Evolutionary conservation across 1,140 invertebrate species (phyloP), one percentile per base, ranked within the genome.

Genomic region (Sipha flava): DNA sequence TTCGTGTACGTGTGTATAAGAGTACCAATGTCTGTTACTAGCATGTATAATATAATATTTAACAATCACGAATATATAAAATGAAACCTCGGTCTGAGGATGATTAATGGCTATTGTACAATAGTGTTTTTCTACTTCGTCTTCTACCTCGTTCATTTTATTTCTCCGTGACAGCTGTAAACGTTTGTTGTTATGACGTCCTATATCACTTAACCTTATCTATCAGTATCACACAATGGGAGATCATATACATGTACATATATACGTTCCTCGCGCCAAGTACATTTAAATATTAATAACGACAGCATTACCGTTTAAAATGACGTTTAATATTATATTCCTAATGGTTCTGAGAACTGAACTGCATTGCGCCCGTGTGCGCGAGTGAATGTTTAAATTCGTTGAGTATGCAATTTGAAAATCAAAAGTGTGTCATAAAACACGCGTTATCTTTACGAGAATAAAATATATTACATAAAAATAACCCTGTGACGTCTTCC

Each of bases 121-220:
- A 57, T 57, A 21, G 72, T 57, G 72, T 75, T 75, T 75, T 57
- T 54, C 57, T 75, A 26, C 21, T 7, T 72, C 26, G 7, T 54
- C 29, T 34, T 14, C 73, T 37, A 34, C 21, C 40, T 70, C 43
- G 26, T 29, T 26, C 26, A 23, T 68, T 18, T 68, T 21, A 12
- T 43, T 26, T 29, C 45, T 40, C 34, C 47, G 21, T 75, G 72
- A 75, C 72, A 75, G 72, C 72, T 57, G 49, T 75, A 75, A 75
- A 54, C 72, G 72, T 75, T 75, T 54, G 72, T 75, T 75, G 72
- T 75, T 75, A 75, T 75, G 72, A 75, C 72, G 72, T 75, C 49
- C 31, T 75, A 57, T 75, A 75, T 75, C 72, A 75, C 72, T 75
- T 75, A 75, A 75, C 72, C 72, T 75, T 77, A 57, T 77, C 73